Evolutionary conservation across 2,888 invertebrate genomes (phyloP).

Genomic region (Parochlus steinenii): DNA sequence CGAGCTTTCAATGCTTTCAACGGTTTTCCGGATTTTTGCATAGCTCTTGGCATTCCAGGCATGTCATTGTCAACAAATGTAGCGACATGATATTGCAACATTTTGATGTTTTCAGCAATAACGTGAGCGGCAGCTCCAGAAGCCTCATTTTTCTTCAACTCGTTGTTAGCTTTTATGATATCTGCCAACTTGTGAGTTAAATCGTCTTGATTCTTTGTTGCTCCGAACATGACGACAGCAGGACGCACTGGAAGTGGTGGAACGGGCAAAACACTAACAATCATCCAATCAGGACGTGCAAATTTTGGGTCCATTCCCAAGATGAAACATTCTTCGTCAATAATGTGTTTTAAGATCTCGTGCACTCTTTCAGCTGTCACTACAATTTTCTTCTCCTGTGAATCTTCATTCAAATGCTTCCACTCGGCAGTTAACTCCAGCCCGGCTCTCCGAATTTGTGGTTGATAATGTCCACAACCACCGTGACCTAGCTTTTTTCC

Average conservation of each 20-base stretch:
- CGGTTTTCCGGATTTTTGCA: conserved; percentile 98
- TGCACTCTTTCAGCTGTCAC: conserved; percentile 91
- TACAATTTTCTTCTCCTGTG: conserved; percentile 88
- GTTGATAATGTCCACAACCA: conserved; percentile 97
- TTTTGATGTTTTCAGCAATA: conserved; percentile 88
- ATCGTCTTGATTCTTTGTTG: conserved; percentile 97
- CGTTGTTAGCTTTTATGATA: conserved; percentile 96
- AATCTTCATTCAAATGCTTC: conserved; percentile 97
- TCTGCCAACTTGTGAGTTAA: conserved; percentile 97
- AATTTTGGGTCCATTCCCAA: conserved; percentile 94
- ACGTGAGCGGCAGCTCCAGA: conserved; percentile 97
- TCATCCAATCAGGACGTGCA: conserved; percentile 99
- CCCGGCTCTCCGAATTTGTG: conserved; percentile 74
- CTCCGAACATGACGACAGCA: conserved; percentile 98
- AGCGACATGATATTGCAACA: conserved; percentile 97
- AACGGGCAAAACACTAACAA: conserved; percentile 91
- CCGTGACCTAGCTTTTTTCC: conserved; percentile 57
- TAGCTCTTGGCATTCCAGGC: conserved; percentile 94
- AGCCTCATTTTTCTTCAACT: conserved; percentile 84
- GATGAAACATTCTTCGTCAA: conserved; percentile 91
- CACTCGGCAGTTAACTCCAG: conserved; percentile 93
- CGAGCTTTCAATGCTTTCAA: conserved; percentile 94
- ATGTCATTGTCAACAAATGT: conserved; percentile 97
- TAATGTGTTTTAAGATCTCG: conserved; percentile 91
- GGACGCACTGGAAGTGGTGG: conserved; percentile 93